Evolutionary conservation across 2,888 invertebrate species (phyloP), one percentile per base, ranked within the genome.

Genomic region (Cosmia trapezina): DNA sequence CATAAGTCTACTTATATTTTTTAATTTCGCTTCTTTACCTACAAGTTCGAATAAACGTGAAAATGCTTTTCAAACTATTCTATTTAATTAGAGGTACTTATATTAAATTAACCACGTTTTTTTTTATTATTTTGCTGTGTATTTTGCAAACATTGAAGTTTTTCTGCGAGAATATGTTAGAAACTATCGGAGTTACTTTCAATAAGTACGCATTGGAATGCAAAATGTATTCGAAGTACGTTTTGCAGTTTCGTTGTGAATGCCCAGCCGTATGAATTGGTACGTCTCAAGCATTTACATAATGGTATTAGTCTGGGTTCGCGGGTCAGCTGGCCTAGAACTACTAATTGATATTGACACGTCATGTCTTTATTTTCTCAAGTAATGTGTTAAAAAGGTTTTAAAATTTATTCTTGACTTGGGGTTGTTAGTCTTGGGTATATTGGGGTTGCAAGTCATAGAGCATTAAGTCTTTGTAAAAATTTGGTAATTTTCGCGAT

Each of bases 261-360:
- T 62, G 43, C 65, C 60, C 64, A 47, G 59, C 47, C 64, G 53
- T 84, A 78, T 78, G 81, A 83, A 83, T 80, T 82, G 76, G 78
- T 78, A 83, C 70, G 76, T 76, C 63, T 74, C 49, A 49, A 59
- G 37, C 68, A 88, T 89, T 87, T 87, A 82, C 87, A 89, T 89
- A 88, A 89, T 87, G 84, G 70, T 84, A 86, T 89, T 86, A 85
- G 84, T 81, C 84, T 83, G 72, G 71, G 72, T 73, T 64, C 69
- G 72, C 76, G 60, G 85, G 60, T 63, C 72, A 67, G 74, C 67
- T 70, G 70, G 5, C 70, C 64, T 76, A 67, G 76, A 84, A 80
- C 53, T 66, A 51, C 60, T 82, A 85, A 83, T 83, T 86, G 80
- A 83, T 84, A 84, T 80, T 84, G 78, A 75, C 71, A 81, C 65